Conservation (phyloP, 2,113 vertebrate genomes). For the Indicator indicator region DNA sequence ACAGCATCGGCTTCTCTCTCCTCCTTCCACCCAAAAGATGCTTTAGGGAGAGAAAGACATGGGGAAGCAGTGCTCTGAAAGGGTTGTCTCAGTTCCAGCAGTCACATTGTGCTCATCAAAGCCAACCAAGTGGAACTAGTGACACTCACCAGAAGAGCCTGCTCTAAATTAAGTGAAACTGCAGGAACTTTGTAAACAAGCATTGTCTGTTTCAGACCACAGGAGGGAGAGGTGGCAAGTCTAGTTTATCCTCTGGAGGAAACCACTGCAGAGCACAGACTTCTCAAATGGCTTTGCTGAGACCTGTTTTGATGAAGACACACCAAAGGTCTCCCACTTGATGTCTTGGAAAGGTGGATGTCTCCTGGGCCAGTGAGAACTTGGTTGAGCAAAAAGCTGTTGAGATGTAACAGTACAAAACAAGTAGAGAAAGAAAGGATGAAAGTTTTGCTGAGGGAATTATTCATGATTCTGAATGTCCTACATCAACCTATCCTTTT, state of each 20-base stretch:
- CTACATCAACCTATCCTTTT: neutral
- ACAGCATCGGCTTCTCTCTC: neutral
- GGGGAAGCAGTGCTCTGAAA: neutral
- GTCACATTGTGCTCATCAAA: slow-evolving; percentile 21
- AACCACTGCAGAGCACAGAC: neutral
- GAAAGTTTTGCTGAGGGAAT: neutral
- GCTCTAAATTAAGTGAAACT: slow-evolving; percentile 41
- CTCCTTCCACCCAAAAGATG: neutral
- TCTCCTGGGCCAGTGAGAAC: neutral
- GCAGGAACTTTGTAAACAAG: slow-evolving; percentile 8
- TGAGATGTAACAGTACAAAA: neutral
- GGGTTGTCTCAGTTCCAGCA: slow-evolving; percentile 30
- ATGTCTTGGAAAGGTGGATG: neutral
- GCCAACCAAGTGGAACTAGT: slow-evolving; percentile 52
- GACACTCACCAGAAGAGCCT: slow-evolving; percentile 9
- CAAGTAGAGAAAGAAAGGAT: rapidly evolving
- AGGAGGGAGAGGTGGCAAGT: neutral
- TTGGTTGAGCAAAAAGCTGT: neutral
- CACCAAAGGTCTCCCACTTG: rapidly evolving
- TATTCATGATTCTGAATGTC: neutral
- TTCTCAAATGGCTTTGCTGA: neutral
- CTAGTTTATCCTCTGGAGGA: neutral
- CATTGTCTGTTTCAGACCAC: neutral
- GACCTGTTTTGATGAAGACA: rapidly evolving
- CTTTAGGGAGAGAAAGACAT: neutral